phyloP scores from a whole-genome alignment of 1,140 invertebrate species.

The Homalodisca vitripennis region DNA sequence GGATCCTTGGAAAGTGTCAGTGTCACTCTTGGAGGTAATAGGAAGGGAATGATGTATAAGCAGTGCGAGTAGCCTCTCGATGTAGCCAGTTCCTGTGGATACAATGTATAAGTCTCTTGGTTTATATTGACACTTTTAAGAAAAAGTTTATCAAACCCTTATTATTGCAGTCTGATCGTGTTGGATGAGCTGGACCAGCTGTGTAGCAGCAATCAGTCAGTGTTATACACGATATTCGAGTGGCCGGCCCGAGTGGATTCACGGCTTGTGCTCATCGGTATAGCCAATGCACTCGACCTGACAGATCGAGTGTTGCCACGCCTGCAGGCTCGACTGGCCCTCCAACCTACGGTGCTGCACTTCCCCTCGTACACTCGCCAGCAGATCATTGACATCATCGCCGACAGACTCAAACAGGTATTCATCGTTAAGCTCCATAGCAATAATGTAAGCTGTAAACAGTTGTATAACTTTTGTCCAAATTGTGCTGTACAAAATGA shows the following conservation, averaged over 20 bases:
- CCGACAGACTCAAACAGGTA: constrained; percentile 69
- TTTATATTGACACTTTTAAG: no score
- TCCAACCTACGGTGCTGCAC: constrained; percentile 75
- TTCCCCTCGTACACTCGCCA: constrained; percentile 91
- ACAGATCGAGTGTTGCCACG: constrained; percentile 88
- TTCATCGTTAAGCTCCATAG: no score
- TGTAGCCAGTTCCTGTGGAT: no score
- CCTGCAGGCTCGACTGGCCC: constrained; percentile 69
- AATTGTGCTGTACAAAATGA: no score
- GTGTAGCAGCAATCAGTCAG: constrained; percentile 76
- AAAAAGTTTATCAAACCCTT: no score
- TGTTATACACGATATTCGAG: constrained; percentile 92
- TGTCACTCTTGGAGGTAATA: no score
- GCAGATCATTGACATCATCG: constrained; percentile 87
- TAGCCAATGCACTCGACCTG: constrained; percentile 95
- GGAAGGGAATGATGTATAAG: no score
- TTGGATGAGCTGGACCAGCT: constrained; percentile 97
- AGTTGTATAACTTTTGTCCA: no score
- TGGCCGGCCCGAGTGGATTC: constrained; percentile 76
- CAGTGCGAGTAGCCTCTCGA: no score
- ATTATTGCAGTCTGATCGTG: constrained; percentile 78
- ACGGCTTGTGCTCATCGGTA: constrained; percentile 82
- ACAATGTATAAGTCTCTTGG: no score
- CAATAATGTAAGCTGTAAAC: no score
- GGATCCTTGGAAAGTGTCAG: no score